Evolutionary conservation across 2,113 vertebrate species (phyloP).

Genomic region (Apus apus): DNA sequence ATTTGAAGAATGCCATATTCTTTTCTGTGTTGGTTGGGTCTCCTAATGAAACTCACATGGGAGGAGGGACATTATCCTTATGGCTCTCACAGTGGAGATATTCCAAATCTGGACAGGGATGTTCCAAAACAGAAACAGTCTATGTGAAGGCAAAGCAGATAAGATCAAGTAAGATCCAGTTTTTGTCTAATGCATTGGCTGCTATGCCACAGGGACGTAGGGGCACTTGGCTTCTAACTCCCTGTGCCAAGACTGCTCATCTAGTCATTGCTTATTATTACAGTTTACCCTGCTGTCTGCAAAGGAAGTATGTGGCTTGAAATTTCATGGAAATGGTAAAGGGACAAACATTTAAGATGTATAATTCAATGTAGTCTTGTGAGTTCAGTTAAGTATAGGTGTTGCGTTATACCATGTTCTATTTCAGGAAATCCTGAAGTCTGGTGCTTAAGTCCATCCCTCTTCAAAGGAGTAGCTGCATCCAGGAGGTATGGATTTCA

Average conservation of each 20-base stretch:
- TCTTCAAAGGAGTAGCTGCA: not conserved
- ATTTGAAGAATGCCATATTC: accelerated
- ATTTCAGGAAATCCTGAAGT: not conserved
- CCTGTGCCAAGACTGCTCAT: not conserved
- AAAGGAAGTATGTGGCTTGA: not conserved
- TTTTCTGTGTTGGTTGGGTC: not conserved
- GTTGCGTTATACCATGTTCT: not conserved
- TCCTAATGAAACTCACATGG: not conserved
- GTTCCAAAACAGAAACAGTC: not conserved
- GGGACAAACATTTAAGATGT: not conserved
- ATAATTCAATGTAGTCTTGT: not conserved
- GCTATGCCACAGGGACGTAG: not conserved
- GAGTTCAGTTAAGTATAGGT: not conserved
- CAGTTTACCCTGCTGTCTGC: not conserved
- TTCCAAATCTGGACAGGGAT: not conserved
- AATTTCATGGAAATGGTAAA: accelerated
- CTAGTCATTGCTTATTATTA: not conserved
- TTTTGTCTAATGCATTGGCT: not conserved
- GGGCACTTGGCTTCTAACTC: not conserved
- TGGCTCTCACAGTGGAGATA: not conserved
- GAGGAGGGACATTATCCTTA: not conserved
- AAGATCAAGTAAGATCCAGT: not conserved
- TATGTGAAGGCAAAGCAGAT: not conserved
- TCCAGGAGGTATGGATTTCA: not conserved
- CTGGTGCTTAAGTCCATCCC: not conserved